Evolutionary conservation across 2,113 vertebrate species (phyloP).

Genomic region (Ploceus nigricollis): DNA sequence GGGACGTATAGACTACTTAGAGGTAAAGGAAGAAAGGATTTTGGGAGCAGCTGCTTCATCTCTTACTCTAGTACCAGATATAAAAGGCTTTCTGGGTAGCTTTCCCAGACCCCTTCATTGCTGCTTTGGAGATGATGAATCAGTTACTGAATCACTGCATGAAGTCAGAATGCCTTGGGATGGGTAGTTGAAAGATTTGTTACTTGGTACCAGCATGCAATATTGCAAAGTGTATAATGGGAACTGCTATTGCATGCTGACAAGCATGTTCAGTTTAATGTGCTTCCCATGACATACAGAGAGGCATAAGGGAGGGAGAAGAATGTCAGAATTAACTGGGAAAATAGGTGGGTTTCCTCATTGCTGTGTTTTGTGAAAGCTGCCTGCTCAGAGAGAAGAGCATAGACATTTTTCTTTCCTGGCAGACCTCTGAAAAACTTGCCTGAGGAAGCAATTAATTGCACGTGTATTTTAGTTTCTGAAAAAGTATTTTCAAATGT

Average conservation of each 20-base stretch:
- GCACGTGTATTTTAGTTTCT: neutral
- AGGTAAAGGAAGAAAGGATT: slow-evolving; percentile 72
- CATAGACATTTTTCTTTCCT: neutral
- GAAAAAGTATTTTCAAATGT: neutral
- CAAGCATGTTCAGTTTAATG: neutral
- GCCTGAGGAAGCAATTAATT: neutral
- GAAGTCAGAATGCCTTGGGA: neutral
- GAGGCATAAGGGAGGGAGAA: neutral
- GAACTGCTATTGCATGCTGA: neutral
- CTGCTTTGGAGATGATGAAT: neutral
- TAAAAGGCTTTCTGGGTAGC: neutral
- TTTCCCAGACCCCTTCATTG: neutral
- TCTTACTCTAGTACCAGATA: neutral
- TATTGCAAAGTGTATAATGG: neutral
- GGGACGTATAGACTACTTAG: slow-evolving; percentile 86
- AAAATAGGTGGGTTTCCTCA: neutral
- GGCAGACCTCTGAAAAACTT: neutral
- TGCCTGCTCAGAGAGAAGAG: neutral
- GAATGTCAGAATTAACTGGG: neutral
- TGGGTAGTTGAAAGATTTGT: neutral
- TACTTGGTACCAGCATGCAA: neutral
- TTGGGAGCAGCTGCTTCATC: neutral
- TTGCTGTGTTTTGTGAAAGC: neutral
- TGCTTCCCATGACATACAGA: neutral
- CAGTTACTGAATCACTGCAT: neutral